Conservation (phyloP, 1,140 invertebrate genomes). For the Drosophila serrata region DNA sequence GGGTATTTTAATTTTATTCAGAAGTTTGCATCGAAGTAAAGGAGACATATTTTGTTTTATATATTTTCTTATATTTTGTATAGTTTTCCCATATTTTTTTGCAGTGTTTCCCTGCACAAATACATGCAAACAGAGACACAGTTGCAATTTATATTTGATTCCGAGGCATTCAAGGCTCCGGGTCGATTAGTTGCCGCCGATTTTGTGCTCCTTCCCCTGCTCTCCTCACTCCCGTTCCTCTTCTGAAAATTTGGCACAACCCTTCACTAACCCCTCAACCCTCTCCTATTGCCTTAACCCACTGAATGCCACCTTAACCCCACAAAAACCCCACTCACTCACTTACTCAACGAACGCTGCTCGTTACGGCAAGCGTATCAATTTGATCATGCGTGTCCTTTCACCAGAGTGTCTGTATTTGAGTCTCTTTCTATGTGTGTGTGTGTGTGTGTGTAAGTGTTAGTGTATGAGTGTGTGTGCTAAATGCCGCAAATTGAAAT, state of each 20-base stretch:
- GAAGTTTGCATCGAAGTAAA: too few relatives aligned
- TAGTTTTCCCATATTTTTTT: background rate
- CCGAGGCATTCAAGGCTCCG: constrained; percentile 21
- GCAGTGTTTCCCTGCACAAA: background rate
- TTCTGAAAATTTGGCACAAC: background rate
- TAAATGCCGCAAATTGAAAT: constrained; percentile 83
- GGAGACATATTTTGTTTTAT: too few relatives aligned
- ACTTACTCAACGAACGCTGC: constrained; percentile 20
- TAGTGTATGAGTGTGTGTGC: constrained; percentile 58
- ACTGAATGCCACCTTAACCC: constrained; percentile 17
- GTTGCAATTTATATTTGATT: constrained; percentile 72
- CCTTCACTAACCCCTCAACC: background rate
- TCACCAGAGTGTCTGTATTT: constrained; percentile 1
- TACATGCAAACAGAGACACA: constrained; percentile 6
- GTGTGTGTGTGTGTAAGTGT: constrained; percentile 1
- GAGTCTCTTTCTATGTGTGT: background rate
- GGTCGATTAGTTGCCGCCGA: constrained; percentile 62
- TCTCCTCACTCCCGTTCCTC: background rate
- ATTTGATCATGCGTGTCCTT: constrained; percentile 80
- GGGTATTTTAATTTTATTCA: too few relatives aligned
- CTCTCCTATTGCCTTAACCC: constrained; percentile 4
- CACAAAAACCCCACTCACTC: background rate
- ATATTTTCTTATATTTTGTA: background rate
- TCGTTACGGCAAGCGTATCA: constrained; percentile 79
- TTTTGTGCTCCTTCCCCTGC: background rate